These are phyloP conservation scores for Ciona savignyi DNA, from an alignment of 23 tunicate genomes.

Conservation along the genomic window DNA sequence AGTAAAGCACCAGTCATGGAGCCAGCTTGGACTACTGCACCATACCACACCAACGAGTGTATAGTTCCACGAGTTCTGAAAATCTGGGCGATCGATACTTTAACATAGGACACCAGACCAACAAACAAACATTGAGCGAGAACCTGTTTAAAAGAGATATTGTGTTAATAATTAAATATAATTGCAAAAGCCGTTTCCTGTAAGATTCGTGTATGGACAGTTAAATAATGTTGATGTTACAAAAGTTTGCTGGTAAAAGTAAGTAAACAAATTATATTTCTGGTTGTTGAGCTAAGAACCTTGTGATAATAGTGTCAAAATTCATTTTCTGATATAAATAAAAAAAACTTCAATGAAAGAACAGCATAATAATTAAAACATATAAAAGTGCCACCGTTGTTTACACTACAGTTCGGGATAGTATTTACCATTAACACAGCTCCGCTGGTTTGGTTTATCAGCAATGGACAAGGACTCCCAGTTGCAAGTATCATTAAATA, in stretches of 20 bases:
- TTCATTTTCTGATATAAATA: too few species aligned
- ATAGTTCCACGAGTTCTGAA: conserved; percentile 50
- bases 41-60: conserved; percentile 84
- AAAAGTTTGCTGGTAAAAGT: too few species aligned
- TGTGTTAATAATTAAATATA: too few species aligned
- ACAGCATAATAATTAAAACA: too few species aligned
- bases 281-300: too few species aligned
- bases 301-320: too few species aligned
- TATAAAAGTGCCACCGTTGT: too few species aligned
- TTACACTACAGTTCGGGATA: too few species aligned
- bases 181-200: too few species aligned
- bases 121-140: conserved; percentile 61
- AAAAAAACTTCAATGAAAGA: too few species aligned
- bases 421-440: conserved; percentile 79
- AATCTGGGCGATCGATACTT: conserved; percentile 80
- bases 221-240: neutral
- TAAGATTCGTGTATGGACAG: too few species aligned
- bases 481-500: conserved; percentile 64
- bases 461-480: conserved; percentile 83
- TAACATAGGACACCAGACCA: conserved; percentile 60
- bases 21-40: conserved; percentile 81
- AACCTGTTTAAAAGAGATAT: conserved; percentile 75
- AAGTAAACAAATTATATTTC: too few species aligned
- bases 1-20: conserved; percentile 67
- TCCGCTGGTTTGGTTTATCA: conserved; percentile 42